A percentile compares a stretch with the other conserved stretches of the same genome.
These are phyloP conservation scores for Pycnomerus fuliginosus DNA, from an alignment of 2,888 invertebrate species.

Conservation along the genomic window DNA sequence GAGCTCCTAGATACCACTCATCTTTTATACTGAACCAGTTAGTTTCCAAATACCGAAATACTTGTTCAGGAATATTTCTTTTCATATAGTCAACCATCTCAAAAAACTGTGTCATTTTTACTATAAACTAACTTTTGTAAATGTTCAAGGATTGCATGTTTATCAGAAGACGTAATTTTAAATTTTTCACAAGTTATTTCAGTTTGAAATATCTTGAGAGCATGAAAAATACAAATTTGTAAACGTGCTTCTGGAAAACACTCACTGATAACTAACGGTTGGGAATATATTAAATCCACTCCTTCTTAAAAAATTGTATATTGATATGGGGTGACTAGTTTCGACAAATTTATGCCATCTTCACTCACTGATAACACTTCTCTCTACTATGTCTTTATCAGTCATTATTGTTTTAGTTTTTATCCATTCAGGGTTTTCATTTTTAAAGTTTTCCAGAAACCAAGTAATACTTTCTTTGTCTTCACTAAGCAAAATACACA, in stretches of 20 bases:
- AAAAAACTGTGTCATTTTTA: background rate
- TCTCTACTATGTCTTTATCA: background rate
- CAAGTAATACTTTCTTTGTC: slow-evolving; percentile 1
- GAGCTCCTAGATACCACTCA: background rate
- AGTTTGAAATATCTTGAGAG: background rate
- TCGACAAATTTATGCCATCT: no score
- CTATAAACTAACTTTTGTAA: background rate
- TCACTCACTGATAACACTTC: background rate
- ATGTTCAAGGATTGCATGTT: background rate
- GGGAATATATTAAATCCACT: no score
- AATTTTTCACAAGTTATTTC: background rate
- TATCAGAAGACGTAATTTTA: background rate
- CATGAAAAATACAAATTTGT: slow-evolving; percentile 1
- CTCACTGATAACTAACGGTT: no score
- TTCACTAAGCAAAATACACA: background rate
- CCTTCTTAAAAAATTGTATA: no score
- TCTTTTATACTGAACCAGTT: background rate
- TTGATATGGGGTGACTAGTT: no score
- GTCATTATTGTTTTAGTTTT: background rate
- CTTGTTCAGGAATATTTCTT: background rate
- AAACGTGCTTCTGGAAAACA: slow-evolving; percentile 1
- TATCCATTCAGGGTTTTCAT: background rate
- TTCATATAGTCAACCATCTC: background rate
- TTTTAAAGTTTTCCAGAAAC: background rate
- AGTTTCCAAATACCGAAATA: background rate